Evolutionary conservation across 2,797 vertebrate species (phyloP), one percentile per base, ranked within the genome.

Genomic region (Rhinichthys osculus): DNA sequence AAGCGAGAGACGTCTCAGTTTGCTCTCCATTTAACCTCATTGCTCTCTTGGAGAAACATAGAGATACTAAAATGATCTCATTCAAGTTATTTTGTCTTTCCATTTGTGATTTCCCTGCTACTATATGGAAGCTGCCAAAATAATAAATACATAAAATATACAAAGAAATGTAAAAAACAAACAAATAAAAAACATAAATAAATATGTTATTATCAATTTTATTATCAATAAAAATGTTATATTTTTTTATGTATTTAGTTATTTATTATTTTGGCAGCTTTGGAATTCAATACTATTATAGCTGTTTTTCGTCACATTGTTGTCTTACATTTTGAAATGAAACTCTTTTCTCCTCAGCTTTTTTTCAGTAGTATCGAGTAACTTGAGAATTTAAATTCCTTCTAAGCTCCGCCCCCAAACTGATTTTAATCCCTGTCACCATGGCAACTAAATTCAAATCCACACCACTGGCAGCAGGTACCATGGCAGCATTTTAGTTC

Each of bases 391-490:
- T 86, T 52, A 66, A 67, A 71, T 62, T 85, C 73, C 52, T 50
- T 21, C n/a, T 52, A 81, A 82, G 14, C 74, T 21, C 72, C 64
- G 54, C 23, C 81, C 73, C 57, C 52, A 19, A 62, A 27, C 82
- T 86, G 67, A 88, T 89, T 89, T 86, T 78, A 86, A 88, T 87
- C 79, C 84, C 78, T 17, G 67, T 90, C 87, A 54, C 86, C 81
- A 74, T 77, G 71, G 86, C 91, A 88, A 89, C 89, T 88, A 86
- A 71, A 91, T 91, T 91, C 81, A 89, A 92, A 91, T 91, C 88
- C 85, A 90, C 86, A 88, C 90, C 87, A 89, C 86, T 87, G 86
- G 90, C 88, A 82, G 47, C 27, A 87, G 91, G 85, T 89, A 82
- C 85, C 78, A 40, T 44, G 82, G 64, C 90, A 92, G 93, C 92